These are phyloP conservation scores for Cosmia trapezina DNA, from an alignment of 2,888 invertebrate genomes.

Conservation along the genomic window DNA sequence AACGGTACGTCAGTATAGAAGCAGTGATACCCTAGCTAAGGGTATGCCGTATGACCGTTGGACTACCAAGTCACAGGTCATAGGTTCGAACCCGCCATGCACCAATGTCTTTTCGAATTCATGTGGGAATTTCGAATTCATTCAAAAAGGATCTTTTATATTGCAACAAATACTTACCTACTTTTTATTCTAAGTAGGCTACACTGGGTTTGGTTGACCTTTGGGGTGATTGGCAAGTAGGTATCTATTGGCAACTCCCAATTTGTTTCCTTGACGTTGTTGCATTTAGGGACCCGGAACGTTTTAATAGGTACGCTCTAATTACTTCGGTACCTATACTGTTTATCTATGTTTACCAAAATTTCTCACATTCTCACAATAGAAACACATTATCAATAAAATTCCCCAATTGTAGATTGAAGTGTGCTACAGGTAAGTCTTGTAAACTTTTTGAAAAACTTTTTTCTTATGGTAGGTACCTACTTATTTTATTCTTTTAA, in stretches of 20 bases:
- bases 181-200: background rate
- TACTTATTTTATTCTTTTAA: no score
- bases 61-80: no score
- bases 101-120: no score
- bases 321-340: background rate
- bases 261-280: background rate
- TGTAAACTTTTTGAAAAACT: background rate
- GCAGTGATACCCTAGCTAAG: no score
- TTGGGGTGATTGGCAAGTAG: background rate
- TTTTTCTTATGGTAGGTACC: background rate
- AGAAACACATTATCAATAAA: constrained; percentile 16
- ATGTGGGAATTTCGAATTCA: no score
- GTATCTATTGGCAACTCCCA: background rate
- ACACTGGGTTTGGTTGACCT: background rate
- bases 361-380: background rate
- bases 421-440: background rate
- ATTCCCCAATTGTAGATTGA: background rate
- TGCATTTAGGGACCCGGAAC: background rate
- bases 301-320: background rate
- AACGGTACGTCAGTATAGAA: no score
- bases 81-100: no score
- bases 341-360: constrained; percentile 11
- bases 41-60: no score
- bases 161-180: background rate
- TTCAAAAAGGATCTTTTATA: no score